Percentiles rank a stretch among this genome's conserved stretches.
phyloP scores from a whole-genome alignment of 30 jellyfish, hydroid and myxozoan species.

The Chironex yamaguchii region DNA sequence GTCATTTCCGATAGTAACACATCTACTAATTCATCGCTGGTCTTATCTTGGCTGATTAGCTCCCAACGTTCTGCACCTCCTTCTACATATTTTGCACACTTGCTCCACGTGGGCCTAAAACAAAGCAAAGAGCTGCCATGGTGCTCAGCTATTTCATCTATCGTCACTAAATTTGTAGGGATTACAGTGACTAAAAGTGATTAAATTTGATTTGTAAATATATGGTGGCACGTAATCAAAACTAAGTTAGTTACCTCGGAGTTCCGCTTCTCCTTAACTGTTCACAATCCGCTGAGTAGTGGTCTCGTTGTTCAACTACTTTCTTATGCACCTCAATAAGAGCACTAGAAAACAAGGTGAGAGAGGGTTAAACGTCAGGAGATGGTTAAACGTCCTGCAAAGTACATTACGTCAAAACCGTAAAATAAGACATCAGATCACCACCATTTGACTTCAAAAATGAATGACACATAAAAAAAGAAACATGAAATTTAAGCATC shows the following conservation, averaged over 20 bases:
- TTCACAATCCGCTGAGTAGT: conserved; percentile 75
- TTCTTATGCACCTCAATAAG: conserved; percentile 80
- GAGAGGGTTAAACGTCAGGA: neutral
- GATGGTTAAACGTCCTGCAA: neutral
- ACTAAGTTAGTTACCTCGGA: conserved; percentile 77
- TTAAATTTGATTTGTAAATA: no score
- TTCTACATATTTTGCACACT: conserved; percentile 85
- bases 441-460: no score
- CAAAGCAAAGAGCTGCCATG: neutral
- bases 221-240: neutral
- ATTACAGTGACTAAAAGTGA: no score
- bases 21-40: conserved; percentile 83
- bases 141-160: no score
- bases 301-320: conserved; percentile 81
- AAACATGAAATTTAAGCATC: no score
- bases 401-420: no score
- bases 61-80: conserved; percentile 95
- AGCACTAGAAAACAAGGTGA: conserved; percentile 33
- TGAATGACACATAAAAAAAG: neutral
- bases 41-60: conserved; percentile 70
- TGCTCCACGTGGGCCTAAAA: conserved; percentile 94
- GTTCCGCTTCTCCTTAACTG: conserved; percentile 86
- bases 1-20: conserved; percentile 88
- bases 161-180: no score
- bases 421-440: no score